Conservation (phyloP, 2,888 invertebrate species). For the Itoplectis maculator region DNA sequence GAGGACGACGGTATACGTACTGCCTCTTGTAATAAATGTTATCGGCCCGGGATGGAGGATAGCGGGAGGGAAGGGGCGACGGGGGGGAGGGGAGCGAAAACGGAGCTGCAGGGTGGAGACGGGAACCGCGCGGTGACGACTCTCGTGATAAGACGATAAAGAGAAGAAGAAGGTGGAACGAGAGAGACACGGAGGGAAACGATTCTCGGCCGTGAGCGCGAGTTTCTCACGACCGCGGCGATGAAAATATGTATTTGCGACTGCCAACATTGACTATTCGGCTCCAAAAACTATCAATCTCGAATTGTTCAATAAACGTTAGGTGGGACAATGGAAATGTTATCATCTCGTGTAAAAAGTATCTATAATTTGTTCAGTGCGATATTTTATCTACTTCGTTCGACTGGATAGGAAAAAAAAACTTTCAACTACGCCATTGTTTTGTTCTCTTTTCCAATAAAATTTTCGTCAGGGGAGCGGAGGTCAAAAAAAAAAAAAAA, state of each 20-base stretch:
- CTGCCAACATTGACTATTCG: neutral
- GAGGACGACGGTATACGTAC: conserved; percentile 26
- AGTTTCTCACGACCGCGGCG: conserved; percentile 45
- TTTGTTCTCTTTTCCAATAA: conserved; percentile 42
- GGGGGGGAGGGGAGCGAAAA: conserved; percentile 16
- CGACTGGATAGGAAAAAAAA: conserved; percentile 18
- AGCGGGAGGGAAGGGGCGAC: conserved; percentile 19
- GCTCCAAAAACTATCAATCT: neutral
- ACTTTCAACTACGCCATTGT: conserved; percentile 28
- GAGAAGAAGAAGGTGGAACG: conserved; percentile 70
- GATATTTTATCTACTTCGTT: neutral
- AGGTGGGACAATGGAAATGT: neutral
- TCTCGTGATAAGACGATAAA: conserved; percentile 77
- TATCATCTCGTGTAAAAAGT: too few species aligned
- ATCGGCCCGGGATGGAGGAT: conserved; percentile 55
- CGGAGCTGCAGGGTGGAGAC: conserved; percentile 36
- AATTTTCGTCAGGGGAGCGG: neutral
- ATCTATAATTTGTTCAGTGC: too few species aligned
- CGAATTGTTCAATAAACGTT: neutral
- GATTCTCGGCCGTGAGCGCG: conserved; percentile 56
- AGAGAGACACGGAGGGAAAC: conserved; percentile 59
- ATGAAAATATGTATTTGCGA: conserved; percentile 33
- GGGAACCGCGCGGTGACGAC: conserved; percentile 70
- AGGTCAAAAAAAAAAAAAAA: neutral
- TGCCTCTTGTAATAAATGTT: conserved; percentile 61